Evolutionary conservation across 2,797 vertebrate genomes (phyloP), one percentile per base, ranked within the genome.

Genomic region (Coilia nasus): DNA sequence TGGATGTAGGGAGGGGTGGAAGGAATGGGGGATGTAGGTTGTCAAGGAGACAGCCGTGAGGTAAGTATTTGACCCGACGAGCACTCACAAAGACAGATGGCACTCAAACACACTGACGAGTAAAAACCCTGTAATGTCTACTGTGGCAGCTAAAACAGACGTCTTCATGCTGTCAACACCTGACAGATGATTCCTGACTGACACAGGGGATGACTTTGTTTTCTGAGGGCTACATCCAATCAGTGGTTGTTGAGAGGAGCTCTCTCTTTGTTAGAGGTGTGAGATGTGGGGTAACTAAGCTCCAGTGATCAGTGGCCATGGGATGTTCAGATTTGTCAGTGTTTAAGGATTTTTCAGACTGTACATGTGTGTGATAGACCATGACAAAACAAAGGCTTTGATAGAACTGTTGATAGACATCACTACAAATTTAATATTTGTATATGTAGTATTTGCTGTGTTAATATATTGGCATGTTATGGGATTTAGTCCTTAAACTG

Each of bases 181-280:
- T 56, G 85, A 86, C 84, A 85, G 88, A 87, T 89, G 83, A 80
- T 25, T 81, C 47, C 35, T 87, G 84, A 91, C 57, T 85, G 84
- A 89, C 85, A 87, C 85, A 59, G 60, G 83, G 60, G 44, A 85
- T 41, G 59, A 25, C 17, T 71, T 15, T 44, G 50, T 41, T 41
- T 23, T 56, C 82, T 59, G 56, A 56, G 83, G 82, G 87, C 88
- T 91, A 86, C 91, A 90, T 81, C 85, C 86, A 85, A 86, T 93
- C 91, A 90, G 88, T 88, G 88, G 47, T 89, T 89, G 82, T 81
- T 81, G 82, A 87, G 83, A 86, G 87, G 87, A 88, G 87, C 86
- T 83, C 56, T 41, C 84, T 86, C 75, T 90, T 84, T 86, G 90
- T 90, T 90, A 90, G 88, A 88, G 81, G 87, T 87, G 85, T 85